Evolutionary conservation across 2,888 invertebrate species (phyloP).

Genomic region (Dusona sp.): DNA sequence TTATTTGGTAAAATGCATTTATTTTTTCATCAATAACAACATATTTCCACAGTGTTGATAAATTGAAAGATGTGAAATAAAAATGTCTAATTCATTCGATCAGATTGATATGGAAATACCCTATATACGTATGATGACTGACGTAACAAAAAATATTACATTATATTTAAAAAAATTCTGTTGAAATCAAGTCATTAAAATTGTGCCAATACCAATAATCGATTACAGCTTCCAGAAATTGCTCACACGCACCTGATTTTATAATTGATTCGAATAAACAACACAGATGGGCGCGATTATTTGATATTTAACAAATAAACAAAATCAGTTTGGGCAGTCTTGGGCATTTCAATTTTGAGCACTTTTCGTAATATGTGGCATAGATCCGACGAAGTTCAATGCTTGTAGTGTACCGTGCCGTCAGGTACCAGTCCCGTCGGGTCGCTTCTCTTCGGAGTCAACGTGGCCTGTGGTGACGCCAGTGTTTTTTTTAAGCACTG

Average conservation of each 20-base stretch:
- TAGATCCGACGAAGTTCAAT: constrained; percentile 19
- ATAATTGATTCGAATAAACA: too few species aligned
- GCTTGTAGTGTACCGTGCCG: constrained; percentile 25
- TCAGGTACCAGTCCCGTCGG: constrained; percentile 12
- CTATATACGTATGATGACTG: neutral
- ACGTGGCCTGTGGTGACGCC: too few species aligned
- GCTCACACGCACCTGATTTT: constrained; percentile 1
- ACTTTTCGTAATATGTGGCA: constrained; percentile 12
- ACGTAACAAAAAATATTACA: constrained; percentile 26
- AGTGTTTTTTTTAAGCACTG: neutral
- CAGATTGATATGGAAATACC: constrained; percentile 18
- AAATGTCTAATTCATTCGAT: constrained; percentile 10
- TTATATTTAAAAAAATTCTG: constrained; percentile 3
- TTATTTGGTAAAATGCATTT: constrained; percentile 1
- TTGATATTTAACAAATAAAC: constrained; percentile 22
- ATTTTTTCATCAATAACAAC: constrained; percentile 10
- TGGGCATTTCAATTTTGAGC: constrained; percentile 3
- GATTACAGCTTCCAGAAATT: constrained; percentile 2
- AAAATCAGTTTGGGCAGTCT: constrained; percentile 1
- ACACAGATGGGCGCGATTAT: constrained; percentile 12
- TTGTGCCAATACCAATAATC: constrained; percentile 14
- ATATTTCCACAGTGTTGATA: neutral
- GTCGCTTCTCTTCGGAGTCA: too few species aligned
- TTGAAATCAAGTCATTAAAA: constrained; percentile 17
- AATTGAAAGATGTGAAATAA: neutral